phyloP scores from a whole-genome alignment of 2,113 vertebrate species.

The Platanista minor region DNA sequence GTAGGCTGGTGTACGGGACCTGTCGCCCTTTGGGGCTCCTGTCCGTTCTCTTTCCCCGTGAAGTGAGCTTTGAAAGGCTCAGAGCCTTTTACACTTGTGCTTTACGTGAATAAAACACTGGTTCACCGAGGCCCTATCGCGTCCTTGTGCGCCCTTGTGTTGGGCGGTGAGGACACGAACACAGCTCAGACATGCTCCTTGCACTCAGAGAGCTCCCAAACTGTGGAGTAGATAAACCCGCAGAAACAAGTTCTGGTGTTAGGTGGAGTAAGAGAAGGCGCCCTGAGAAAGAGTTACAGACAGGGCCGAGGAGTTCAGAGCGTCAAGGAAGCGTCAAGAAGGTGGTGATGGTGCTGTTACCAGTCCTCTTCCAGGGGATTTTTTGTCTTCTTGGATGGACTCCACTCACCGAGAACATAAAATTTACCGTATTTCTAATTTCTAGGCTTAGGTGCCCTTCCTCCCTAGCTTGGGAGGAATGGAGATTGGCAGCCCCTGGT shows the following conservation, averaged over 20 bases:
- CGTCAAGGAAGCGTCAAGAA: background rate
- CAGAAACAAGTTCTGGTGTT: background rate
- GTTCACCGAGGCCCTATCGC: background rate
- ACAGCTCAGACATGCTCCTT: background rate
- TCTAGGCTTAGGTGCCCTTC: background rate
- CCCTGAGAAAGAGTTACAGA: background rate
- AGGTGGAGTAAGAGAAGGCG: background rate
- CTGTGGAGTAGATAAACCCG: background rate
- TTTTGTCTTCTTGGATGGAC: background rate
- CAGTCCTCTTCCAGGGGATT: background rate
- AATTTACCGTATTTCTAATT: background rate
- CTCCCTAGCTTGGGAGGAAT: background rate
- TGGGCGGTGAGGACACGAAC: background rate
- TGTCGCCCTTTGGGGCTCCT: background rate
- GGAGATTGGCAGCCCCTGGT: background rate
- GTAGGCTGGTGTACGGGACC: too few species aligned
- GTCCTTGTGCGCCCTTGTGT: background rate
- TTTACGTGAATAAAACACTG: background rate
- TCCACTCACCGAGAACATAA: background rate
- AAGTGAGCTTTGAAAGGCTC: too few species aligned
- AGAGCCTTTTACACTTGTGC: background rate
- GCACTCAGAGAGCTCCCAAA: too few species aligned
- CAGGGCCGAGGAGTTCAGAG: background rate
- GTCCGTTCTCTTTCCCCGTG: fast-evolving
- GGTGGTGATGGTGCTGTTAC: background rate